Base-by-base conservation (phyloP, 2,888 invertebrate species). In the Eumerus sabulonum region DNA sequence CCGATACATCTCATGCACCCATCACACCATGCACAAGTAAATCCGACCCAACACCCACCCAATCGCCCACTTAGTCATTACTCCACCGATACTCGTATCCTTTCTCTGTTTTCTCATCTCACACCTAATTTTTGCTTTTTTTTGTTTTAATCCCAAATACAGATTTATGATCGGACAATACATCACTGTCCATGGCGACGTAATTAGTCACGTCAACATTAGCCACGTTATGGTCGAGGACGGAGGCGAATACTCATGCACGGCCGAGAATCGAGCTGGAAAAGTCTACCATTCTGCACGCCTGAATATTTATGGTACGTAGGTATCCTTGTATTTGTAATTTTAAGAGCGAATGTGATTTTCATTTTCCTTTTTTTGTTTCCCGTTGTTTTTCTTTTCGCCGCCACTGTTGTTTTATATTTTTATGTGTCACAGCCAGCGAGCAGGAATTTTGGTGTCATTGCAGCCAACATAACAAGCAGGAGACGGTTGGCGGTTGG, bases 151-250 rank as follows among this genome's bases (percentile, higher is more conserved):
- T 76, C 56, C 59, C 74, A 76, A 84, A 86, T 86, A 42, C 90
- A 93, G 94, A 89, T 94, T 93, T 88, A 92, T 94, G 87, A 93
- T 94, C 86, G 94, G 94, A 44, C 94, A 94, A 87, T 94, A 94
- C 88, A 93, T 93, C 84, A 94, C 92, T 71, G 92, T 93, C 48
- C 93, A 94, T 85, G 95, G 94, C 66, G 95, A 95, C 88, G 94
- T 95, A 84, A 93, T 95, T 87, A 94, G 95, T 87, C 94, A 94
- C 89, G 94, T 95, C 84, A 95, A 95, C 90, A 94, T 95, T 85
- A 93, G 93, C 86, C 93, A 93, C 86, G 94, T 94, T 83, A 92
- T 92, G 91, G 93, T 94, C 54, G 93, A 94, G 88, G 95, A 95
- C 85, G 95, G 95, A 14, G 95, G 95, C 17, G 93, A 94, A 87